Base-by-base conservation (phyloP, 2,797 vertebrate species). In the Chromis chromis region DNA sequence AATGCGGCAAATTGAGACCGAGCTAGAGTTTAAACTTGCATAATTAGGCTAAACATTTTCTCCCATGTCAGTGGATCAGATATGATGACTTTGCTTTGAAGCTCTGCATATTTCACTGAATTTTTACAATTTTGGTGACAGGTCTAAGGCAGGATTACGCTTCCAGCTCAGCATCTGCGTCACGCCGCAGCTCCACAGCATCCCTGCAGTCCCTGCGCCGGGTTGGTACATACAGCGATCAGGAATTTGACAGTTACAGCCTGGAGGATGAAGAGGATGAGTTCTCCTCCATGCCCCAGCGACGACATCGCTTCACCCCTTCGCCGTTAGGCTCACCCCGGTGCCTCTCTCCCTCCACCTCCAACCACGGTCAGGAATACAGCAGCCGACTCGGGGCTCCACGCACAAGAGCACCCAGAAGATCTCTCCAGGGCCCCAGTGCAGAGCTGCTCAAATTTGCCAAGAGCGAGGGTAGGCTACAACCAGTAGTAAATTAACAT, bases 111-210 rank as follows among this genome's bases (percentile, higher is more conserved):
- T 36, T 36, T 36, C 8, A 7, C 33, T 36, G 2, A 10, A 1
- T 36, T 36, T 11, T 36, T 11, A 12, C 10, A 36, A 36, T 78
- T 48, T 79, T 52, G 63, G 19, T 71, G 62, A 49, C 78, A 98
- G 97, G 97, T 91, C 93, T 98, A 42, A 94, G 96, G 31, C 97
- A 98, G 89, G 97, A 98, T 80, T 97, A 95, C 3, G 97, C 97
- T 64, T 98, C 96, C 67, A 96, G 95, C 88, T 98, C 97, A 0
- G 95, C 96, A 0, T 96, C 96, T 0, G 96, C 94, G 2, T 97
- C 97, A 0, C 95, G 96, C 0, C 96, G 96, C 84, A 98, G 96
- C 79, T 97, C 97, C 72, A 96, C 96, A 0, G 94, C 96, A 13
- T 98, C 97, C 6, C 90, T 97, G 44, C 96, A 97, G 86, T 98